These are phyloP conservation scores for Drosophila koepferae DNA, from an alignment of 2,888 invertebrate species.

Conservation along the genomic window DNA sequence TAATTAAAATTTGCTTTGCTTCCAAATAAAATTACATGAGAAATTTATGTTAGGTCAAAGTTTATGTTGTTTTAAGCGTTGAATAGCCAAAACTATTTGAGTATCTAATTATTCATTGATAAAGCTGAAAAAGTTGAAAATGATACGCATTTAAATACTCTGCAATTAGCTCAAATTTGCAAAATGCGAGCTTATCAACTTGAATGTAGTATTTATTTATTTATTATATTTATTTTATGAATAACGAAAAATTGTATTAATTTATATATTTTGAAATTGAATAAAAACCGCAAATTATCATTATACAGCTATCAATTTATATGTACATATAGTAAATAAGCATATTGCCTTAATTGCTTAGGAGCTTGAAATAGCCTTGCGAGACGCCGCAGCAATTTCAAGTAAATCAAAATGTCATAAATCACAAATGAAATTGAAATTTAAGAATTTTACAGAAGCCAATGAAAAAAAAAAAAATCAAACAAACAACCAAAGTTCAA, in stretches of 20 bases:
- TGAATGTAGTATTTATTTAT: too few relatives aligned
- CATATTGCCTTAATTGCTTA: slow-evolving; percentile 21
- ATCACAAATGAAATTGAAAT: slow-evolving; percentile 49
- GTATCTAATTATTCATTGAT: slow-evolving; percentile 31
- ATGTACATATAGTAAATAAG: background rate
- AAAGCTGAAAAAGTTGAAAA: background rate
- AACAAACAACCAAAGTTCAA: slow-evolving; percentile 21
- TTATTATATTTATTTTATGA: too few relatives aligned
- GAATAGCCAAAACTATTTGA: slow-evolving; percentile 12
- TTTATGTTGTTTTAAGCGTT: slow-evolving; percentile 1
- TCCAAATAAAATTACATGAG: slow-evolving; percentile 32
- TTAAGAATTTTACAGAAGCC: slow-evolving; percentile 18
- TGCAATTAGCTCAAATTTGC: background rate
- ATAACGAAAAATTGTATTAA: background rate
- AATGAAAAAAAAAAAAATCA: slow-evolving; percentile 9
- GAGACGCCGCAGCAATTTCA: slow-evolving; percentile 10
- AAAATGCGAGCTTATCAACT: too few relatives aligned
- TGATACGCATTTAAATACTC: background rate
- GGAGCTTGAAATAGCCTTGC: slow-evolving; percentile 1
- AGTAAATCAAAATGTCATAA: slow-evolving; percentile 55
- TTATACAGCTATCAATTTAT: background rate
- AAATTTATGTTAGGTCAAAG: slow-evolving; percentile 33
- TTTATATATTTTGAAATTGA: background rate
- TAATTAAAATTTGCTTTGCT: slow-evolving; percentile 65
- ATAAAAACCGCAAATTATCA: background rate